Percentiles rank a stretch among this genome's conserved stretches.
Conservation (phyloP, 2,797 vertebrate genomes). For the Ispidina lecontei region DNA sequence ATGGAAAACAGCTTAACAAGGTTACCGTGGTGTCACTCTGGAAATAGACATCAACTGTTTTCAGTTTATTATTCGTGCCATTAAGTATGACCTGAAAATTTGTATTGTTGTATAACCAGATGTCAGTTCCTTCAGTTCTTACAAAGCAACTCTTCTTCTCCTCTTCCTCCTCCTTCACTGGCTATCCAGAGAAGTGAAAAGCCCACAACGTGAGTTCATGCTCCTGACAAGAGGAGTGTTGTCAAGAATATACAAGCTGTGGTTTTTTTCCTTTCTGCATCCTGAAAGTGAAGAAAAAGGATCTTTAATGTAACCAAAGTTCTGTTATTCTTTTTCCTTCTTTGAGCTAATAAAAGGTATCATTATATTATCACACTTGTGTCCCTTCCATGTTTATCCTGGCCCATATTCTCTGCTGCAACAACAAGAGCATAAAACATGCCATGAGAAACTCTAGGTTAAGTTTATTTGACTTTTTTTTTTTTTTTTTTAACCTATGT, state of each 20-base stretch:
- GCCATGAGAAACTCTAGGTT: conserved; percentile 70
- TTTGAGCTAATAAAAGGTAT: conserved; percentile 68
- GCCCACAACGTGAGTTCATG: not conserved
- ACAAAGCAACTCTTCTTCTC: conserved; percentile 26
- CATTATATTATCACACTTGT: conserved; percentile 69
- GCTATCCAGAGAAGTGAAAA: not conserved
- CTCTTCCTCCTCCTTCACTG: not conserved
- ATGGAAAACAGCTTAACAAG: not conserved
- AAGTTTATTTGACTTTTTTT: conserved; percentile 73
- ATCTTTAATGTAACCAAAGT: conserved; percentile 40
- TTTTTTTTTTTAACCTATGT: conserved; percentile 30
- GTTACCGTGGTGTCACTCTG: not conserved
- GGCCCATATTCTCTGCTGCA: conserved; percentile 57
- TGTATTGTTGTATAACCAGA: conserved; percentile 22
- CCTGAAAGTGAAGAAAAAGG: conserved; percentile 43
- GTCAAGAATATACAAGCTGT: conserved; percentile 48
- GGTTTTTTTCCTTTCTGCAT: conserved; percentile 59
- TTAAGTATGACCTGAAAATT: conserved; percentile 58
- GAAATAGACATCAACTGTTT: conserved; percentile 22
- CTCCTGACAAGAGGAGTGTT: conserved; percentile 55
- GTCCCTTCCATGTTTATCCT: conserved; percentile 65
- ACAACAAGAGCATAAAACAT: conserved; percentile 71
- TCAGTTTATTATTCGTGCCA: conserved; percentile 35
- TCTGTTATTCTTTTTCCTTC: conserved; percentile 29
- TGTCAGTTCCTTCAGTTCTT: conserved; percentile 17